Conservation (phyloP, 2,113 vertebrate species). For the Alouatta palliata region DNA sequence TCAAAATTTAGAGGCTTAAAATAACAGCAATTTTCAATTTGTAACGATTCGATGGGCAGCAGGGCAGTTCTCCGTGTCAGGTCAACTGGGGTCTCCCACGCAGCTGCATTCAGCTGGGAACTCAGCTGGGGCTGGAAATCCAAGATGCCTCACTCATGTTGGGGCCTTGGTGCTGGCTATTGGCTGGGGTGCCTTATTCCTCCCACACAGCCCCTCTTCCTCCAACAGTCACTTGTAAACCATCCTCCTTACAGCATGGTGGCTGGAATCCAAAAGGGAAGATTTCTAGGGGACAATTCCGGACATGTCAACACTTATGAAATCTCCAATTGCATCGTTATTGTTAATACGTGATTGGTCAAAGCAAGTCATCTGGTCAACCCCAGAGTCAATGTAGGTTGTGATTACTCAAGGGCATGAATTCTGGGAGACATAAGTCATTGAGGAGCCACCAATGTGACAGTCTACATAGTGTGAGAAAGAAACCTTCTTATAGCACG, state of each 20-base stretch:
- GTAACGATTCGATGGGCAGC: background rate
- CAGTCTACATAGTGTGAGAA: background rate
- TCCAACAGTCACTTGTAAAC: background rate
- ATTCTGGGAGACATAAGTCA: background rate
- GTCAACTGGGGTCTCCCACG: background rate
- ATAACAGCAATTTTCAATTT: background rate
- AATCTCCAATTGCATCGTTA: background rate
- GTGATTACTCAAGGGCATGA: too few species aligned
- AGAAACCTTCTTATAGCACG: background rate
- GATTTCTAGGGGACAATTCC: background rate
- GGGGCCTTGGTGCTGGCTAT: background rate
- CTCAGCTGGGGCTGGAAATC: background rate
- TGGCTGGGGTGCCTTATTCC: rapidly evolving
- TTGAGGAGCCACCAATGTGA: background rate
- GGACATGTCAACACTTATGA: background rate
- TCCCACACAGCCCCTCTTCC: background rate
- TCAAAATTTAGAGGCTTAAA: background rate
- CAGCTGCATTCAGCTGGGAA: background rate
- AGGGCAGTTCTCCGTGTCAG: background rate
- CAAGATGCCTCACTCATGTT: background rate
- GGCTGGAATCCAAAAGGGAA: background rate
- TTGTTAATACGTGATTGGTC: background rate
- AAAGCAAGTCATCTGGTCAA: background rate
- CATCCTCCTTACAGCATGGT: background rate
- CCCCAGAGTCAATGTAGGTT: background rate